Percentiles rank a stretch among this genome's conserved stretches.
phyloP scores from a whole-genome alignment of 2,888 invertebrate genomes.

The Machimus rusticus region DNA sequence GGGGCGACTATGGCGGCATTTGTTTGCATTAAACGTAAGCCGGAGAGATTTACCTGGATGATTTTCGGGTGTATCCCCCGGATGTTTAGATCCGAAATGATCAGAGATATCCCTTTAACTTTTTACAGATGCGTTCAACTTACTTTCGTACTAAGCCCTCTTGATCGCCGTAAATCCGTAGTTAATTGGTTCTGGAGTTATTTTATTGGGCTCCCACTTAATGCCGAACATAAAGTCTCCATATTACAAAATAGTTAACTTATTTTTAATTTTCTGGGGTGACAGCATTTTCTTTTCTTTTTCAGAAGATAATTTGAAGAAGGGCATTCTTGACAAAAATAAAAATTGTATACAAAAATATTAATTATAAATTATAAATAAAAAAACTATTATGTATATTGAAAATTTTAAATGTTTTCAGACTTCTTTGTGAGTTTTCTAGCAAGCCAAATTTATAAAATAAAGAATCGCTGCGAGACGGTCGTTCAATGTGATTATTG shows the following conservation, averaged over 20 bases:
- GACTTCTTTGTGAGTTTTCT: too few relatives aligned
- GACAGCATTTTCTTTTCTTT: too few relatives aligned
- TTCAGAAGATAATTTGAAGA: too few relatives aligned
- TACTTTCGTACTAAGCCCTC: background rate
- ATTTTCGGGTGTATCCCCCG: background rate
- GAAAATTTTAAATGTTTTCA: too few relatives aligned
- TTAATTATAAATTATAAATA: too few relatives aligned
- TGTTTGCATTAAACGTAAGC: background rate
- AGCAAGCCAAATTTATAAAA: too few relatives aligned
- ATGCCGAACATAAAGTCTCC: background rate
- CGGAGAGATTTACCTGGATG: background rate
- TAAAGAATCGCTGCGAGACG: too few relatives aligned
- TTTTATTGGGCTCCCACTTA: background rate
- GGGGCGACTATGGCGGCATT: background rate
- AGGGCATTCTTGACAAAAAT: too few relatives aligned
- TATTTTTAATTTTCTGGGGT: background rate
- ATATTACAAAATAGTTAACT: background rate
- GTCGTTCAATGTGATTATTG: too few relatives aligned
- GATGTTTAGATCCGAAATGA: background rate
- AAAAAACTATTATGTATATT: too few relatives aligned
- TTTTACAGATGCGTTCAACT: background rate
- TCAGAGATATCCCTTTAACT: background rate
- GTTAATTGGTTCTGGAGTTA: background rate
- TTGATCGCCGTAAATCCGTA: background rate
- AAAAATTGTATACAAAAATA: too few relatives aligned